Base-by-base conservation (phyloP, 2,113 vertebrate genomes). In the Saguinus imperator region DNA sequence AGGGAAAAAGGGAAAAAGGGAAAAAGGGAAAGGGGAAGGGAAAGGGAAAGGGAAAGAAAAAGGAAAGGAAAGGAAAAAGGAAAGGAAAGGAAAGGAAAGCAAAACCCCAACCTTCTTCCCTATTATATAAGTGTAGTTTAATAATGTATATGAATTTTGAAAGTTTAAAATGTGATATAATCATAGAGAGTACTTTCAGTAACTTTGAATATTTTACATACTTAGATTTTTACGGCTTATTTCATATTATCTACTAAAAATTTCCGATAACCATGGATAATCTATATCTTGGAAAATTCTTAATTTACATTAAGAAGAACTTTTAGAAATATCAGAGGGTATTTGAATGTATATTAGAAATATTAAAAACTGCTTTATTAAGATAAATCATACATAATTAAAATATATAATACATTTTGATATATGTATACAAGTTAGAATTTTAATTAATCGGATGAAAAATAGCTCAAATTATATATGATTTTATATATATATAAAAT, bases 101-200 rank as follows among this genome's bases (percentile, higher is more conserved):
- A 64, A 81, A 93, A 45, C 8, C 35, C 25, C 20, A 68, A 48
- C 40, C 11, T 48, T 45, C 21, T 58, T 89, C 76, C 32, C n/a
- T 87, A 80, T 95, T 29, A 23, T 29, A 23, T n/a, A 40, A 57
- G 55, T 35, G 7, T 8, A 92, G 57, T 32, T 82, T 92, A 96
- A 18, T 29, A 64, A 84, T 35, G 3, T 55, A 72, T 18, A 43
- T 66, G 55, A 91, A 21, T 55, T 94, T 76, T 92, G 1, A 88
- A 97, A 93, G 14, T 94, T 87, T 45, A 58, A 93, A 96, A 91
- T 73, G 88, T n/a, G 23, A 84, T 14, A 95, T 21, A 86, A 75
- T 83, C 57, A 61, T 0, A 89, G 9, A 77, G 6, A 81, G 3
- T 80, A 92, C 25, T 81, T 82, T 37, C 80, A 83, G 64, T 64